Base-by-base conservation (phyloP, 2,888 invertebrate genomes). In the Melanostoma mellinum region DNA sequence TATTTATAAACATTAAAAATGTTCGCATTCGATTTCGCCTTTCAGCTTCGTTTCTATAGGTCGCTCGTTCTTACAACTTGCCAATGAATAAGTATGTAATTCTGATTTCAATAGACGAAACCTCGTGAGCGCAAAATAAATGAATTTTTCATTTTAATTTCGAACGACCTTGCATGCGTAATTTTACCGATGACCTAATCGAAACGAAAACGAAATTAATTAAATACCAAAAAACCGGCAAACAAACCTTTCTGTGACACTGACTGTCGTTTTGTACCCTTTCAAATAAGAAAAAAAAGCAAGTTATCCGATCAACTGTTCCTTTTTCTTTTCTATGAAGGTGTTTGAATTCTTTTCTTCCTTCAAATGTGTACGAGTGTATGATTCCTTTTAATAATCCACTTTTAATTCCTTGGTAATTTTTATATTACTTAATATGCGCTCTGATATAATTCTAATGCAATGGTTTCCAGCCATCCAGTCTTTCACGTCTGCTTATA, bases 391-490 rank as follows among this genome's bases (percentile, higher is more conserved):
- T 33, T 48, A 20, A 38, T 72, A 76, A 46, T 81, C 58, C 69
- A 56, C 60, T 76, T 71, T 35, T 60, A 50, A 6, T 55, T 61
- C 20, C 42, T 20, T 67, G 75, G 86, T n/a, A 10, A 9, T 42
- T 42, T 32, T 42, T 86, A 85, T 85, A 86, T 86, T 86, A 85
- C 85, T 87, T 76, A 61, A 63, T 55, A 74, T 87, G 69, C 87
- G 85, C 69, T 75, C 73, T 80, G 71, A 58, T 85, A 76, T 75
- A 56, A 73, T 86, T 42, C 10, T 81, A 80, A 68, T 76, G 68
- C 86, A 87, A 76, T 38, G 53, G 86, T 87, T 88, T 90, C 90
- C 90, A 90, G 90, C 91, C 90, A 90, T 90, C 90, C 90, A 90
- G 90, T 89, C 76, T 85, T 87, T 88, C 88, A 89, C 90, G 89